Base-by-base conservation (phyloP, 2,113 vertebrate species). In the Orientallactaga bullata region DNA sequence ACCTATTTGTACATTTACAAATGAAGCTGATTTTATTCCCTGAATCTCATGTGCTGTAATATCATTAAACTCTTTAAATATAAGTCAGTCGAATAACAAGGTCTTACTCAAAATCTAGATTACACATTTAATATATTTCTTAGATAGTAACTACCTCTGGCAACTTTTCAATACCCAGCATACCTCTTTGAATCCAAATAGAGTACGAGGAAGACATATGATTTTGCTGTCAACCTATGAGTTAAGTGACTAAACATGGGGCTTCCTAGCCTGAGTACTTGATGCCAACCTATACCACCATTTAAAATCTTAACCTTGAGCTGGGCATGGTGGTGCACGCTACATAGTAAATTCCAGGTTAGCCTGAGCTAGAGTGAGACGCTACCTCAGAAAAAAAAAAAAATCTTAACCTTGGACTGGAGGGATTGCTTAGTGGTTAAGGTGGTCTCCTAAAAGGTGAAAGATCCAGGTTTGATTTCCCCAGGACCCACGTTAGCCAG, bases 91-190 rank as follows among this genome's bases (percentile, higher is more conserved):
- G 17, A 88, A 21, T 74, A 13, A 39, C 26, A 66, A 9, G 2
- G 3, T 11, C 74, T 83, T 84, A 15, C 18, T 92, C 73, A 73
- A 92, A 85, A 32, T 30, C 3, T 11, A 88, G 32, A 73, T 5
- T 88, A 32, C 13, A 89, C 77, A 80, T 65, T 90, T 90, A 81
- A 72, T 58, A 35, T 30, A 68, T 88, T 85, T 18, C 32, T 35
- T 90, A 17, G 42, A 87, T 39, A 30, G 58, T 24, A 88, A 87
- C 1, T 2, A 30, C 23, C 17, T 1, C 21, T 17, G 17, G 15
- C 30, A 42, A 63, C 63, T 0, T 26, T 71, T 17, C 42, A 10
- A 55, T 55, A 55, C 55, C 55, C 55, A 47, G 42, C 55, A 10
- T 55, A 55, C 12, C 55, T 32, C 51, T 74, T 51, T 78, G 55